A percentile compares a stretch with the other conserved stretches of the same genome.
Evolutionary conservation across 2,113 vertebrate species (phyloP).

Genomic region (Odontesthes bonariensis): DNA sequence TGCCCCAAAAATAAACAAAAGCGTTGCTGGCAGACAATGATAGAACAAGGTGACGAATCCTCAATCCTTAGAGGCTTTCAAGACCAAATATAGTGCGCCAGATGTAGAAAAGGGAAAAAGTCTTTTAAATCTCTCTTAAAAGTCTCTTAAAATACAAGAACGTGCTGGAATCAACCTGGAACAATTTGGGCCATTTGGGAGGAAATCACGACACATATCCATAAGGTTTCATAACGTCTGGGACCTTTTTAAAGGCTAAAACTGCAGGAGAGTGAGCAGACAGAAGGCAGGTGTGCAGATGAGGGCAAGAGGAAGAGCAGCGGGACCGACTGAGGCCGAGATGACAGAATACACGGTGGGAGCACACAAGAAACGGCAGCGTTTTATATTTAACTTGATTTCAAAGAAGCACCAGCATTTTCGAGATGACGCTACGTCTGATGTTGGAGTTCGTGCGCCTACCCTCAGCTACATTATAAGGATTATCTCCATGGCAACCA

Average conservation of each 20-base stretch:
- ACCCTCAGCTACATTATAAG: conserved; percentile 8
- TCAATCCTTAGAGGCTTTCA: conserved; percentile 16
- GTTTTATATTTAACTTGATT: not conserved
- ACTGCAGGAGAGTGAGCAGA: conserved; percentile 22
- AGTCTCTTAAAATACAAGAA: conserved; percentile 13
- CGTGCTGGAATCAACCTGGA: conserved; percentile 25
- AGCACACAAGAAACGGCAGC: not conserved
- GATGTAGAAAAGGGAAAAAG: too few species aligned
- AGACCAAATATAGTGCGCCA: conserved; percentile 11
- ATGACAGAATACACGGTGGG: not conserved
- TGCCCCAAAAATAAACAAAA: conserved; percentile 63
- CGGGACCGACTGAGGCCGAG: not conserved
- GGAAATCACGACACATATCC: conserved; percentile 29
- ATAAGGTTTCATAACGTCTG: conserved; percentile 36
- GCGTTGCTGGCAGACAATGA: conserved; percentile 37
- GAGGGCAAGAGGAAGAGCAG: not conserved
- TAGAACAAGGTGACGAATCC: conserved; percentile 27
- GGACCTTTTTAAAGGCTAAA: conserved; percentile 49
- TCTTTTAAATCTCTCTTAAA: too few species aligned
- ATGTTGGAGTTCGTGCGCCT: conserved; percentile 38
- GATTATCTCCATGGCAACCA: conserved; percentile 54
- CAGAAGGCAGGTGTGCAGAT: conserved; percentile 1
- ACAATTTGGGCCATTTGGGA: conserved; percentile 18
- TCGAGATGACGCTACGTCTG: conserved; percentile 9
- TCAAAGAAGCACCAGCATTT: not conserved